These are phyloP conservation scores for Hippopotamyrus pictus DNA, from an alignment of 2,797 vertebrate genomes.

Conservation along the genomic window DNA sequence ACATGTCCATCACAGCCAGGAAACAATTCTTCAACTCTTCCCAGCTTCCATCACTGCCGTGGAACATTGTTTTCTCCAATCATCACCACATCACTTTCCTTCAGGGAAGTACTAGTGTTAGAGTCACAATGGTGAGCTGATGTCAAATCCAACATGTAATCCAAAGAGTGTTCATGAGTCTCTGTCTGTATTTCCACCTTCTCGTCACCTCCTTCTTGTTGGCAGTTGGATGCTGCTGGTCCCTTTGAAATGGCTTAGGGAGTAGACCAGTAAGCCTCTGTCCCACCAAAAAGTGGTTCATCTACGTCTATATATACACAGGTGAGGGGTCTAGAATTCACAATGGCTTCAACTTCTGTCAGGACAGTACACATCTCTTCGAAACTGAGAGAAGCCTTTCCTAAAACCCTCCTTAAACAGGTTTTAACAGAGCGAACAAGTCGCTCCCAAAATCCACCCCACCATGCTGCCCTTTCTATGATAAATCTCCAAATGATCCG, in stretches of 20 bases:
- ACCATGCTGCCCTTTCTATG: too few species aligned
- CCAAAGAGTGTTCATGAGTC: neutral
- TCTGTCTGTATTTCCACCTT: neutral
- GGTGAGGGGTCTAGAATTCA: neutral
- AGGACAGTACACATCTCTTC: neutral
- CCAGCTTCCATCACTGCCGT: too few species aligned
- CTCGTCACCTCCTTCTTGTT: neutral
- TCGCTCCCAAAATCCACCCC: too few species aligned
- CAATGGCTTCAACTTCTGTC: neutral
- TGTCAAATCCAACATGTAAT: neutral
- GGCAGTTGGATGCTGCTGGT: neutral
- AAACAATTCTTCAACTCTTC: neutral
- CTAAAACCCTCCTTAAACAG: too few species aligned
- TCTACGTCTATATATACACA: neutral
- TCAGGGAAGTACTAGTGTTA: neutral
- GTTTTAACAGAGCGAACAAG: too few species aligned
- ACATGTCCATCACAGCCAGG: neutral
- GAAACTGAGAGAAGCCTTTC: too few species aligned
- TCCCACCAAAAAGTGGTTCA: neutral
- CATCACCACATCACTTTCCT: neutral
- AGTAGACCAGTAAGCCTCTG: neutral
- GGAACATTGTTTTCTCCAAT: neutral
- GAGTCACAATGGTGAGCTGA: neutral
- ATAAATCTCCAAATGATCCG: too few species aligned
- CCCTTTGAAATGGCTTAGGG: neutral